Evolutionary conservation across 2,797 vertebrate species (phyloP), one percentile per base, ranked within the genome.

Genomic region (Hoplostethus atlanticus): DNA sequence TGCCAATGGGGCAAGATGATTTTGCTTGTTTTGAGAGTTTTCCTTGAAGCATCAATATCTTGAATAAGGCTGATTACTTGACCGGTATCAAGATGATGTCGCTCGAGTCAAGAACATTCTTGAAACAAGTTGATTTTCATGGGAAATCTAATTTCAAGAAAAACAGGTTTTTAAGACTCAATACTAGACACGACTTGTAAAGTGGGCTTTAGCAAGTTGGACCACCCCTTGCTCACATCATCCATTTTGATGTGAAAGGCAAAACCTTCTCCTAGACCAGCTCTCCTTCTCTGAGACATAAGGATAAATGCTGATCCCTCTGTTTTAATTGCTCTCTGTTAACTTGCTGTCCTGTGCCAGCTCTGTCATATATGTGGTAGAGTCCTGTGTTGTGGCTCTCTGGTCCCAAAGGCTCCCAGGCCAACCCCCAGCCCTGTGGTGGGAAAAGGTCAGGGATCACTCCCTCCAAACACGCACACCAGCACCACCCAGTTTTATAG

Each of bases 371-470:
- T 59, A 76, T 54, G 73, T 81, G 62, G 13, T 67, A 38, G 15
- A 48, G 64, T 67, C 47, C 11, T 4, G 50, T 31, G 12, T n/a
- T 61, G 57, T 61, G 28, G 34, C 46, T 34, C 54, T 53, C 9
- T 25, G 31, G 25, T 42, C 42, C 31, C 17, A 47, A 30, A n/a
- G 25, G 12, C 44, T 28, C 25, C 30, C 42, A 31, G 52, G n/a
- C n/a, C 15, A 47, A 36, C 38, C 31, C 31, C 25, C 40, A 58
- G 53, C n/a, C 52, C 52, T 53, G 46, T 75, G 76, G 78, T 84
- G 86, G 84, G 78, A 84, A 84, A 84, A 84, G 85, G 85, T 87
- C 78, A 83, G 61, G 80, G 79, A 38, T 86, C 84, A 69, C 51
- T 54, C 68, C 54, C 52, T 73, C n/a, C 17, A 55, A 77, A 68